Evolutionary conservation across 2,888 invertebrate genomes (phyloP).

Genomic region (Eledone cirrhosa): DNA sequence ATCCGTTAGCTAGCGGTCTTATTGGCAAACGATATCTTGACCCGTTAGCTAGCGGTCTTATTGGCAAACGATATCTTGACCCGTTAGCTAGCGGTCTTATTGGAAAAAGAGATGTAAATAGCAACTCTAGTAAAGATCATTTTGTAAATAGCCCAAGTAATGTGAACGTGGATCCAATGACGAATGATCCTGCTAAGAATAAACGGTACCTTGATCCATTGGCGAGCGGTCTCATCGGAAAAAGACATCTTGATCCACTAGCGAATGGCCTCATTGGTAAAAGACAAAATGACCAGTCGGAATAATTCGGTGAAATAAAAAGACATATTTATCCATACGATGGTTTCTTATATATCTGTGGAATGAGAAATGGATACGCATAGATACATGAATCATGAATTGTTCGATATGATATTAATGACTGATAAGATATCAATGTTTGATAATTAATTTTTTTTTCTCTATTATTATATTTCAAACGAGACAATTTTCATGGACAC

Average conservation of each 20-base stretch:
- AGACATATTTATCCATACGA: no score
- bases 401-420: no score
- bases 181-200: background rate
- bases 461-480: no score
- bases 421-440: no score
- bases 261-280: constrained; percentile 28
- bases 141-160: constrained; percentile 20
- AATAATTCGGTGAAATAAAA: no score
- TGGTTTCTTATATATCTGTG: no score
- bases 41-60: constrained; percentile 30
- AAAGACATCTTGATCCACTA: constrained; percentile 19
- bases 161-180: background rate
- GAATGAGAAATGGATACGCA: no score
- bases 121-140: constrained; percentile 21
- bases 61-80: constrained; percentile 31
- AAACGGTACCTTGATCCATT: constrained; percentile 10
- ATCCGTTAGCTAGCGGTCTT: constrained; percentile 27
- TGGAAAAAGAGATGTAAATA: constrained; percentile 18
- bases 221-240: constrained; percentile 21
- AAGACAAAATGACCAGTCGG: background rate
- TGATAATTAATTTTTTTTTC: no score
- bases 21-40: constrained; percentile 30
- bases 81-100: constrained; percentile 27
- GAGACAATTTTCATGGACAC: no score
- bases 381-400: no score